These are phyloP conservation scores for Pemphredon lugubris DNA, from an alignment of 2,888 invertebrate species.

Conservation along the genomic window DNA sequence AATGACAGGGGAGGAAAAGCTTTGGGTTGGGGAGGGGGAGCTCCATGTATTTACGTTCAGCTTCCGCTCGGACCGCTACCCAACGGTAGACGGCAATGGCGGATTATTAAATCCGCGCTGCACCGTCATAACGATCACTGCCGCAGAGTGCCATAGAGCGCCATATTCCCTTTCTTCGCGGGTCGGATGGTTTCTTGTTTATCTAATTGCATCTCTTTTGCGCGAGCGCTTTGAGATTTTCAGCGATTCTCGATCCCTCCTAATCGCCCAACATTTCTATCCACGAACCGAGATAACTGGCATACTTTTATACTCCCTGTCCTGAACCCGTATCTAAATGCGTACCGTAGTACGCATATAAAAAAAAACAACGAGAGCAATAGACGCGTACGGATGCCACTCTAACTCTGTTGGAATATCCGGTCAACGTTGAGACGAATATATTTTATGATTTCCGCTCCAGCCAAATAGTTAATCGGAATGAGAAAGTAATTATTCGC, in stretches of 20 bases:
- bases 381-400: too few species aligned
- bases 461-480: constrained; percentile 11
- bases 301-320: constrained; percentile 8
- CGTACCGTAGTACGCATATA: too few species aligned
- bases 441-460: neutral
- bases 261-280: constrained; percentile 25
- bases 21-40: constrained; percentile 22
- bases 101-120: constrained; percentile 63
- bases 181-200: constrained; percentile 27
- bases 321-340: constrained; percentile 16
- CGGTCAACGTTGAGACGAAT: neutral
- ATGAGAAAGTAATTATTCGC: constrained; percentile 32
- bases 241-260: constrained; percentile 22
- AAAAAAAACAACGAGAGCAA: neutral
- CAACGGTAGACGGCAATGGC: constrained; percentile 47
- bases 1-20: constrained; percentile 27
- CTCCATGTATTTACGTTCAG: constrained; percentile 60
- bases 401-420: neutral
- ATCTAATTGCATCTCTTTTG: constrained; percentile 20
- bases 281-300: constrained; percentile 5
- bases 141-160: constrained; percentile 18
- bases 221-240: neutral
- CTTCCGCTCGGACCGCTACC: constrained; percentile 45
- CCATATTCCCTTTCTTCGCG: constrained; percentile 12
- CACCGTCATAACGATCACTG: constrained; percentile 56